These are phyloP conservation scores for Ceramica pisi DNA, from an alignment of 2,888 invertebrate species.

Conservation along the genomic window DNA sequence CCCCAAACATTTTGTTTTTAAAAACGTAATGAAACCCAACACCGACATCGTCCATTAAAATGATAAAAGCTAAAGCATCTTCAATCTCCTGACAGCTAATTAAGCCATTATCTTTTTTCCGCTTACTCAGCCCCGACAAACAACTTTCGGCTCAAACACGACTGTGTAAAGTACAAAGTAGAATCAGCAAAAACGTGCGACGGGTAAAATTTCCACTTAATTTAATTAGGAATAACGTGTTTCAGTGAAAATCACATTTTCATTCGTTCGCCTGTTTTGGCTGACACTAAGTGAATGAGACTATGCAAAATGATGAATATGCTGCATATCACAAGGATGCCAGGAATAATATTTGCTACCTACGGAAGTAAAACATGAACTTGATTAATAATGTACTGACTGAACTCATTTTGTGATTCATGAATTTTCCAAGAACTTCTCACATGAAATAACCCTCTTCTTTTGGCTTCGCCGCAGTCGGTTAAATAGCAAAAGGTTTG, in stretches of 20 bases:
- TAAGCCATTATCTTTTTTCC: slow-evolving; percentile 66
- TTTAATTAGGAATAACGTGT: slow-evolving; percentile 61
- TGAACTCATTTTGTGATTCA: not conserved
- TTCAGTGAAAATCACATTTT: slow-evolving; percentile 52
- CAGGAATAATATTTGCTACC: not conserved
- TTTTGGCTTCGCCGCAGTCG: no score
- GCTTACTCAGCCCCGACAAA: slow-evolving; percentile 52
- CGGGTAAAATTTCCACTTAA: slow-evolving; percentile 58
- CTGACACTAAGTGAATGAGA: slow-evolving; percentile 33
- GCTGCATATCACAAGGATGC: not conserved
- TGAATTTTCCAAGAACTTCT: not conserved
- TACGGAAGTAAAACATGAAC: not conserved
- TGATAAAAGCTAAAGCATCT: slow-evolving; percentile 53
- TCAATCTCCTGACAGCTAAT: slow-evolving; percentile 61
- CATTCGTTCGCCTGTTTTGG: slow-evolving; percentile 32
- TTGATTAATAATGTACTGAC: not conserved
- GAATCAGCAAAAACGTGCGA: slow-evolving; percentile 35
- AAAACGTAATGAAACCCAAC: slow-evolving; percentile 38
- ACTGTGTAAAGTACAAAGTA: slow-evolving; percentile 55
- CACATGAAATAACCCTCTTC: not conserved
- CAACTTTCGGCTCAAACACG: slow-evolving; percentile 52
- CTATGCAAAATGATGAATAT: slow-evolving; percentile 12
- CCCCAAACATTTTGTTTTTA: slow-evolving; percentile 36
- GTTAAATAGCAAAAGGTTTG: not conserved
- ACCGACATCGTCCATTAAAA: slow-evolving; percentile 41